These are phyloP conservation scores for Sebastes melanostomus DNA, from an alignment of 2,797 vertebrate species.

Conservation along the genomic window DNA sequence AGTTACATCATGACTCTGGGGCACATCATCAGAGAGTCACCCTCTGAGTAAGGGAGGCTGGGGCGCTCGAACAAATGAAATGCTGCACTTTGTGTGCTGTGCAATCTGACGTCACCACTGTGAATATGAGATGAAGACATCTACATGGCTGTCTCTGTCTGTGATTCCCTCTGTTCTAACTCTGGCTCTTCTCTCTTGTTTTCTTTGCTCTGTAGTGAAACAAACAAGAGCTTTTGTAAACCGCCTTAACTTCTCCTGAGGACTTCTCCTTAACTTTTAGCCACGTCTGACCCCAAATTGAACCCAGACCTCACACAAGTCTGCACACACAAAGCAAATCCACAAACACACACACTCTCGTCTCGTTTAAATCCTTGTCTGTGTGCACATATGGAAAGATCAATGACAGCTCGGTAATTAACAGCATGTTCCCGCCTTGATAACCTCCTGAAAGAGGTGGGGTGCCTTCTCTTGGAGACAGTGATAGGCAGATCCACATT, in stretches of 20 bases:
- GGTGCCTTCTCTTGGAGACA: conserved; percentile 15
- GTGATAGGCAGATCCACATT: conserved; percentile 30
- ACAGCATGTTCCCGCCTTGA: conserved; percentile 30
- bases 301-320: conserved; percentile 11
- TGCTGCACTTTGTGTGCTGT: conserved; percentile 7
- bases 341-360: neutral
- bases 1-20: conserved; percentile 72
- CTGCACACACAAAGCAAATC: neutral
- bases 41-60: neutral
- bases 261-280: conserved; percentile 7
- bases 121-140: conserved; percentile 35
- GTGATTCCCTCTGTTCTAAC: conserved; percentile 1
- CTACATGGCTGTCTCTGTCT: neutral
- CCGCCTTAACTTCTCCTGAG: neutral
- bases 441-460: conserved; percentile 38
- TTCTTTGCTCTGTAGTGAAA: neutral
- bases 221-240: neutral
- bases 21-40: conserved; percentile 21
- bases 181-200: neutral
- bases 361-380: conserved; percentile 5
- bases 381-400: conserved; percentile 22
- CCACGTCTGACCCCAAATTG: neutral
- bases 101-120: conserved; percentile 17
- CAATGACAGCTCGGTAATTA: conserved; percentile 63
- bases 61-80: conserved; percentile 9